Evolutionary conservation across 1,140 invertebrate species (phyloP).

Genomic region (Tetramorium simillimum): DNA sequence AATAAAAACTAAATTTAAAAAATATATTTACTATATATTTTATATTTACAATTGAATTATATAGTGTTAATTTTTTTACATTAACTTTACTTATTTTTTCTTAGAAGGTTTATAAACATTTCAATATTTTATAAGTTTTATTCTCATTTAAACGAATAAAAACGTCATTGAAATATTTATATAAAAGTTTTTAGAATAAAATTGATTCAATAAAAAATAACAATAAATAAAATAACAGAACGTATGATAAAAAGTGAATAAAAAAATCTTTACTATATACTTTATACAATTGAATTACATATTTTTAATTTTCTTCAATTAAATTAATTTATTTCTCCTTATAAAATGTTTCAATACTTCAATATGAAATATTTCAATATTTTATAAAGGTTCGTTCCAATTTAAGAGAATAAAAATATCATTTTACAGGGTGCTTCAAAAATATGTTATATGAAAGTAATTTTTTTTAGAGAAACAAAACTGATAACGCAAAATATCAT

Average conservation of each 20-base stretch:
- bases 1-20: background rate
- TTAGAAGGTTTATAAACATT: background rate
- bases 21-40: no score
- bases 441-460: no score
- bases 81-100: background rate
- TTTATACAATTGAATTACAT: background rate
- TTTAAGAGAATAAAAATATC: no score
- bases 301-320: background rate
- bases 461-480: no score
- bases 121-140: background rate
- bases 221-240: background rate
- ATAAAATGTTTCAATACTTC: no score
- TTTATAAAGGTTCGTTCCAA: background rate
- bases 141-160: no score
- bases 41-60: background rate
- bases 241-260: background rate
- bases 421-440: no score
- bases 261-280: background rate
- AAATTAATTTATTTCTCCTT: background rate
- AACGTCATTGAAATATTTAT: no score
- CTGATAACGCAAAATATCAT: no score
- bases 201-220: no score
- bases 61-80: background rate
- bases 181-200: no score
- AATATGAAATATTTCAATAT: background rate